Evolutionary conservation across 2,888 invertebrate genomes (phyloP).

Genomic region (Autographa pulchrina): DNA sequence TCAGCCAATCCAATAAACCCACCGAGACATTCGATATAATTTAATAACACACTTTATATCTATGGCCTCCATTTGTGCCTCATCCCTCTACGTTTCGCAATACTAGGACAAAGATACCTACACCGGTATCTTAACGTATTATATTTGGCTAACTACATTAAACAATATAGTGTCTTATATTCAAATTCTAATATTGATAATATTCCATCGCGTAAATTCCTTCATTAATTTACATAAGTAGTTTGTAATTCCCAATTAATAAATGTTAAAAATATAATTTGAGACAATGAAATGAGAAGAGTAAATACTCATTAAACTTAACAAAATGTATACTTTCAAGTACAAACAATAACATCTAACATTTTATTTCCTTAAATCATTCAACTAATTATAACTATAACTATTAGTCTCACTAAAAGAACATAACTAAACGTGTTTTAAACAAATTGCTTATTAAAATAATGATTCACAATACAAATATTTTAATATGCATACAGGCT

Average conservation of each 20-base stretch:
- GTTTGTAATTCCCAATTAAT: background rate
- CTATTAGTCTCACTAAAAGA: conserved; percentile 14
- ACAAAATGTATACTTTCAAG: conserved; percentile 14
- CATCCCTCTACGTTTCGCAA: conserved; percentile 29
- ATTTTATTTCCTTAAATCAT: background rate
- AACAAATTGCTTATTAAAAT: conserved; percentile 9
- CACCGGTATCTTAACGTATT: conserved; percentile 30
- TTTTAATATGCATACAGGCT: conserved; percentile 23
- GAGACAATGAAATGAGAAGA: conserved; percentile 15
- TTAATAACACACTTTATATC: conserved; percentile 28
- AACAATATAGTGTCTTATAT: conserved; percentile 35
- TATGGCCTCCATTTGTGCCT: conserved; percentile 34
- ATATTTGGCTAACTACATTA: conserved; percentile 47
- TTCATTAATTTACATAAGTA: conserved; percentile 12
- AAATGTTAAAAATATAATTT: background rate
- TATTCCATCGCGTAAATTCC: conserved; percentile 49
- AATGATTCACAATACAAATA: background rate
- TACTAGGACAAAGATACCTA: conserved; percentile 34
- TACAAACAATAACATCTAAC: conserved; percentile 21
- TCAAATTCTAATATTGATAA: conserved; percentile 54
- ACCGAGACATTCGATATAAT: conserved; percentile 35
- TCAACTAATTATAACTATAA: conserved; percentile 24
- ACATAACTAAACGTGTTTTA: background rate
- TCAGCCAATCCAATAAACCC: conserved; percentile 44
- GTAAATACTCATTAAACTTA: conserved; percentile 29